These are phyloP conservation scores for Eulemur coronatus DNA, from an alignment of 2,797 vertebrate genomes.

Conservation along the genomic window DNA sequence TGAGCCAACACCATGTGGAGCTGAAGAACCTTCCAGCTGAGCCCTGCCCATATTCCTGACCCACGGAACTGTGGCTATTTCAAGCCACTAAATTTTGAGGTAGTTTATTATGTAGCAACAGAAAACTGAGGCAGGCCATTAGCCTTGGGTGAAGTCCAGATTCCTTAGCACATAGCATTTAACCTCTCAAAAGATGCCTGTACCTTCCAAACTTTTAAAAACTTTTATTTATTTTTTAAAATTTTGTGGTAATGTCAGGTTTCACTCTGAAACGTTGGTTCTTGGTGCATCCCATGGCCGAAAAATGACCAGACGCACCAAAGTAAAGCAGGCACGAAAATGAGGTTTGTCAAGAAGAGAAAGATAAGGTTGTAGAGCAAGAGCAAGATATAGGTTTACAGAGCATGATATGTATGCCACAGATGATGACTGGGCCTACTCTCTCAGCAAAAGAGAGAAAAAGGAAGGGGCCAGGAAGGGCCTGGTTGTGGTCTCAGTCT, in stretches of 20 bases:
- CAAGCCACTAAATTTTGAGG: not conserved
- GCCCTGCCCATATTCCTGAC: not conserved
- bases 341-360: no score
- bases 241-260: not conserved
- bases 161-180: not conserved
- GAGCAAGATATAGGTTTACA: no score
- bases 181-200: not conserved
- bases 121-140: not conserved
- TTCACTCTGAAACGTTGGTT: no score
- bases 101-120: not conserved
- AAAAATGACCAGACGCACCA: no score
- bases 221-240: not conserved
- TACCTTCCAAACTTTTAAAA: not conserved
- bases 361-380: no score
- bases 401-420: no score
- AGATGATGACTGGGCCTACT: no score
- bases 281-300: no score
- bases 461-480: no score
- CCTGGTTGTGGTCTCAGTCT: no score
- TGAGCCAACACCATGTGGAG: not conserved
- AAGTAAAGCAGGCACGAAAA: no score
- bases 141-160: not conserved
- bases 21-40: not conserved
- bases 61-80: not conserved
- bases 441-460: no score